Base-by-base conservation (phyloP, 92 coral and sea anemone genomes). In the Heteractis magnifica region DNA sequence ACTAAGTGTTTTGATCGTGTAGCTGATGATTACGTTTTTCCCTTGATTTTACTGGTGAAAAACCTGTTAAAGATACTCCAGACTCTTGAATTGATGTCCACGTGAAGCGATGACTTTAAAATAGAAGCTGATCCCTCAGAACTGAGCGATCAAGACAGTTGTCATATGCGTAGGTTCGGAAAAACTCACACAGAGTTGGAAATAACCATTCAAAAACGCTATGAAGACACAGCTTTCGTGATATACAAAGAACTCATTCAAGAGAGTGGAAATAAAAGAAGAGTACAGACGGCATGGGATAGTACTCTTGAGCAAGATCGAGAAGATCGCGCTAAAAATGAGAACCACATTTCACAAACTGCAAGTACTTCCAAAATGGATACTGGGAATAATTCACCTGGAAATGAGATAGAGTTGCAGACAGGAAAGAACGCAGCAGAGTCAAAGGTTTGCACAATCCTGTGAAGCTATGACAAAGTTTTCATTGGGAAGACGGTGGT, bases 141-240 rank as follows among this genome's bases (percentile, higher is more conserved):
- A n/a, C 73, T 20, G 56, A 59, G 62, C 16, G 73, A 65, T n/a
- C 50, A 58, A 79, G 15, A 79, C 16, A n/a, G 12, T 55, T 9
- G 16, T 9, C 6, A 51, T 20, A 52, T 62, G 15, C 48, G 6
- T 10, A 85, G 77, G 34, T 2, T 48, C 0, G 18, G 88, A 53
- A 75, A 65, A 71, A 85, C 88, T n/a, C 83, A 82, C 6, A 51
- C 88, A 6, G 83, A 77, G 19, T 76, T 79, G 49, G 71, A 78
- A 70, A 19, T 65, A 10, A 78, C 78, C 16, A 85, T 85, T 26
- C 78, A 72, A 15, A 51, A 85, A 51, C 88, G 88, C 59, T 85
- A 85, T 65, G 83, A 85, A 70, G 88, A 85, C 56, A 85, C 88
- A 52, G 5, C 83, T 26, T 53, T 49, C 21, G 52, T 85, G 83